Base-by-base conservation (phyloP, 2,797 vertebrate genomes). In the Lacerta bilineata region DNA sequence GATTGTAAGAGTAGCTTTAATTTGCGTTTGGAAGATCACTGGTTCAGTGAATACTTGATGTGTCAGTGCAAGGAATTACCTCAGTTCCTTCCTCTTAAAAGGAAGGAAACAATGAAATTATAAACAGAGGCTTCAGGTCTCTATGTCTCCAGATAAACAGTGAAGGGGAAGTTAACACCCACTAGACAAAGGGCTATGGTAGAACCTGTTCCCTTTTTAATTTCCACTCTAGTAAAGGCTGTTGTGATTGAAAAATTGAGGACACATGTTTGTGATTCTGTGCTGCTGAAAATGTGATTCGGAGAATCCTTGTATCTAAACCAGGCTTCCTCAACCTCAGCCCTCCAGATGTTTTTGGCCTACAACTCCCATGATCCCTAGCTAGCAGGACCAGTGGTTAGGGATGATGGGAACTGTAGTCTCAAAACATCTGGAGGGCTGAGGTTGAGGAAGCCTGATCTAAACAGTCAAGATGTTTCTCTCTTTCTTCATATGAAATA, bases 71-170 rank as follows among this genome's bases (percentile, higher is more conserved):
- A 59, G 64, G 80, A 90, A 91, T 95, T 90, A 94, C 91, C 93
- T 96, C 81, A 96, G 89, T 94, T 95, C 94, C 95, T 96, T 96
- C 92, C 94, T 94, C 25, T 29, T 90, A 72, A 76, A 55, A 76
- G 46, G 77, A 75, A 80, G 89, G 86, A 90, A 90, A 55, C 46
- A 86, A 76, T 90, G 43, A 83, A 91, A 92, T 93, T 86, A 94
- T 91, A 94, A 91, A 93, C 81, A 81, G 85, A 86, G 80, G 90
- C 80, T 86, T 90, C 90, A 88, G 91, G 91, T 84, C 18, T 8
- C 78, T 90, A 88, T 91, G 91, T 84, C 18, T 8, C 78, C 43
- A 83, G 92, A 89, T 85, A 92, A 91, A 82, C 1, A 13, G 77
- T 91, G 66, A 6, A 92, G 90, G 25, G 93, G 95, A 96, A 94